Evolutionary conservation across 2,797 vertebrate genomes (phyloP), one percentile per base, ranked within the genome.

Genomic region (Dryobates pubescens): DNA sequence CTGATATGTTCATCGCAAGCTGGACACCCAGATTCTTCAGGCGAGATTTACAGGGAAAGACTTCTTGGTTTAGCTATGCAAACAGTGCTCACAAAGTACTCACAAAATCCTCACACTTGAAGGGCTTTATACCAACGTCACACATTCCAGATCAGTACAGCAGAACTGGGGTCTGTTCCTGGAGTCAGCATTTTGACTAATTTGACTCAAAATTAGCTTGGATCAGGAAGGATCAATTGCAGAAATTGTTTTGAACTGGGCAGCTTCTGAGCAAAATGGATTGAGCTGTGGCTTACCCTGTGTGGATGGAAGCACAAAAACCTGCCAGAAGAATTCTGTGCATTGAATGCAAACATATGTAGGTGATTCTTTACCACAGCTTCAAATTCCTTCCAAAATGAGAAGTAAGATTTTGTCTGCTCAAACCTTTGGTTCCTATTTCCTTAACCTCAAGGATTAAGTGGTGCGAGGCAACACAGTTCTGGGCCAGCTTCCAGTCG

Each of bases 201-300:
- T 71, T 71, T 88, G 47, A 57, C 56, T 88, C 45, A 57, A 90
- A 94, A 88, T 84, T 72, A 88, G 24, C 54, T 86, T 63, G 88
- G 38, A 86, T 84, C 9, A 24, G 27, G 41, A 86, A 88, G 86
- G 53, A 76, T 70, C n/a, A 58, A 0, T 73, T 88, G 53, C 34
- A 59, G 43, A 70, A 87, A 73, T 45, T 22, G 34, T 72, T 90
- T 64, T 67, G 77, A 92, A 65, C 74, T 32, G 56, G 36, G 26
- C 26, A 79, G 51, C n/a, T 76, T 88, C 26, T 45, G 81, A 90
- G 64, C 64, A 86, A 84, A 76, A 63, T 6, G 51, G 6, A 13
- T 74, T 77, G 72, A 82, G 22, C 54, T 45, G 84, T 34, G 43
- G 45, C 29, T 93, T 78, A 18, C 14, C 19, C 20, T 16, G 30